phyloP scores from a whole-genome alignment of 2,113 vertebrate species.

The Epinephelus fuscoguttatus region DNA sequence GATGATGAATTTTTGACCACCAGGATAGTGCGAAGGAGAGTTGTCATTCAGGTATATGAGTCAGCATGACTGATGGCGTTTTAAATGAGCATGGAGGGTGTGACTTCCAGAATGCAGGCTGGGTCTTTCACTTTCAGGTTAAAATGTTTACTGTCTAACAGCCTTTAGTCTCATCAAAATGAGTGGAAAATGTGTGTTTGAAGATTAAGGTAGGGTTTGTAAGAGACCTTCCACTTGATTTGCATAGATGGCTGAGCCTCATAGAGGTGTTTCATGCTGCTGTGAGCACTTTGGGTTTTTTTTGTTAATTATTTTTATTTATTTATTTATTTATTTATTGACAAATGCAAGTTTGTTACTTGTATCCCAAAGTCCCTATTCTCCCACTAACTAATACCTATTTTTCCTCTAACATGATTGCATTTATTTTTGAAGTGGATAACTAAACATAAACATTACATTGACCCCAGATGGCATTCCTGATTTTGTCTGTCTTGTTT shows the following conservation, averaged over 20 bases:
- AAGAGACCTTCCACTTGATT: slow-evolving; percentile 25
- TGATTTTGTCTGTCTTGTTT: slow-evolving; percentile 44
- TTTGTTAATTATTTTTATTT: slow-evolving; percentile 39
- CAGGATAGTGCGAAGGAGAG: slow-evolving; percentile 92
- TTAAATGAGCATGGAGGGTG: slow-evolving; percentile 51
- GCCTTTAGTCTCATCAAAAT: neutral
- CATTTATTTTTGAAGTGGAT: neutral
- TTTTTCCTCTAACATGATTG: slow-evolving; percentile 12
- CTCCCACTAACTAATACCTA: slow-evolving; percentile 11
- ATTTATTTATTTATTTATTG: neutral
- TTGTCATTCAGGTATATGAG: slow-evolving; percentile 93
- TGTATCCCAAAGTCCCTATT: slow-evolving; percentile 20
- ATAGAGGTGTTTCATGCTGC: slow-evolving; percentile 31
- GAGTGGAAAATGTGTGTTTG: slow-evolving; percentile 6
- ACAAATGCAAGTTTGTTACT: slow-evolving; percentile 51
- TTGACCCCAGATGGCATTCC: neutral
- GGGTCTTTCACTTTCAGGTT: neutral
- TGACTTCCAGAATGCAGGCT: slow-evolving; percentile 18
- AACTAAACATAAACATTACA: neutral
- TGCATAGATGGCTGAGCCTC: slow-evolving; percentile 54
- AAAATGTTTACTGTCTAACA: slow-evolving; percentile 25
- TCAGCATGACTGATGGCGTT: slow-evolving; percentile 40
- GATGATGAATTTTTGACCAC: slow-evolving; percentile 93
- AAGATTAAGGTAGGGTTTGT: neutral
- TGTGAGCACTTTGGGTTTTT: slow-evolving; percentile 38